Base-by-base conservation (phyloP, 2,888 invertebrate genomes). In the Cenopis cana region DNA sequence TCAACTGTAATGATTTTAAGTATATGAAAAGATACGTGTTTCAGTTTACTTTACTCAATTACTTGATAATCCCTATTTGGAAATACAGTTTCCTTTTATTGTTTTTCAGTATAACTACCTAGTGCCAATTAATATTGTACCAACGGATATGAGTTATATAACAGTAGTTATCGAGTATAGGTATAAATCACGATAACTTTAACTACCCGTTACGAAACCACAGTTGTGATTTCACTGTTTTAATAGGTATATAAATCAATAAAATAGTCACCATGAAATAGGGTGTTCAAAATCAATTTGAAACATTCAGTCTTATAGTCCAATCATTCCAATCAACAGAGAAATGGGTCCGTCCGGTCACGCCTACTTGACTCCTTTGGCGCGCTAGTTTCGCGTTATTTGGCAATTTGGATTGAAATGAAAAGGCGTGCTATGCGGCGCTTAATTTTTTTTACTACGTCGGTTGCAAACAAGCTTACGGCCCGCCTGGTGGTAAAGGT, bases 131-230 rank as follows among this genome's bases (percentile, higher is more conserved):
- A 52, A 52, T 62, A 12, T 36, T 20, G 17, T 17, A 1, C 24
- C 20, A 14, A 67, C 20, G 18, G 57, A 59, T 65, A 56, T 46
- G 52, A 20, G n/a, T 66, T 57, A 14, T 62, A n/a, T 6, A 52
- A 17, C 49, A 46, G n/a, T n/a, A n/a, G 46, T n/a, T 50, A 50
- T 46, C 50, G 33, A 8, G 9, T 24, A 14, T 20, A 17, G 4
- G 11, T 29, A 46, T n/a, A 20, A 33, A 36, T 10, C 33, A 36
- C 50, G 50, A 62, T 62, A 52, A 52, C 20, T 36, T 50, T 62
- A 52, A 52, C 20, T 36, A 20, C 18, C 9, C 18, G 62, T 62
- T 62, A 62, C 36, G 62, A 52, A 52, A 62, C 50, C 50, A 20
- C 38, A 11, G 50, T 52, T 50, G 33, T 52, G 50, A 36, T 52